Evolutionary conservation across 2,113 vertebrate genomes (phyloP), one percentile per base, ranked within the genome.

Genomic region (Stegastes partitus): DNA sequence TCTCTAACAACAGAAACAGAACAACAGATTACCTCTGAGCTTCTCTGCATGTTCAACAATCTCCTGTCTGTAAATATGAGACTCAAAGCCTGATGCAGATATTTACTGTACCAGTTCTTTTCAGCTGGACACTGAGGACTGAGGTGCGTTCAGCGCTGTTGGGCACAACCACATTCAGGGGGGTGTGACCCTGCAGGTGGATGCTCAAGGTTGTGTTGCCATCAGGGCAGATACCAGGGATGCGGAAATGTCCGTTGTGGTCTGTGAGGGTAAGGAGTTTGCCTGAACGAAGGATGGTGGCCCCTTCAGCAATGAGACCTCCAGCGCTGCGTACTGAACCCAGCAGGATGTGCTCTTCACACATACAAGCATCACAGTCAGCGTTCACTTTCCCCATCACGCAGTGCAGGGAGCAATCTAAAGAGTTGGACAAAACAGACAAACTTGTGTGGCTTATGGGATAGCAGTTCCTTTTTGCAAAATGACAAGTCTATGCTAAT

Each of bases 151-250:
- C 89, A 11, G 85, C 39, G 76, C 91, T 94, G 61, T 76, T 92
- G 0, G 96, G 96, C 84, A 98, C 89, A 0, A 87, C 91, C 61
- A 96, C 79, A 0, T 71, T 82, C 0, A 91, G 89, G 0, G 94
- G 87, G 0, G 86, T 82, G 0, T 99, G 98, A 62, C 96, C 96
- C 81, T 94, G 82, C 80, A 97, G 95, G 57, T 88, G 95, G 74
- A 99, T 83, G 50, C 95, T 95, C 83, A 99, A 86, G 0, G 87
- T 93, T 70, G 91, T 96, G 87, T 95, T 97, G 69, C 96, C 96
- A 42, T 99, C 96, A 0, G 97, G 96, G 53, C 98, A 99, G 79
- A 99, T 39, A 22, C 97, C 97, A 0, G 96, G 95, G 65, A 98
- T 89, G 37, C 91, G 95, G 79, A 99, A 99, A 77, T 92, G 95